Conservation (phyloP, 2,888 invertebrate genomes). For the Pseudococcus viburni region DNA sequence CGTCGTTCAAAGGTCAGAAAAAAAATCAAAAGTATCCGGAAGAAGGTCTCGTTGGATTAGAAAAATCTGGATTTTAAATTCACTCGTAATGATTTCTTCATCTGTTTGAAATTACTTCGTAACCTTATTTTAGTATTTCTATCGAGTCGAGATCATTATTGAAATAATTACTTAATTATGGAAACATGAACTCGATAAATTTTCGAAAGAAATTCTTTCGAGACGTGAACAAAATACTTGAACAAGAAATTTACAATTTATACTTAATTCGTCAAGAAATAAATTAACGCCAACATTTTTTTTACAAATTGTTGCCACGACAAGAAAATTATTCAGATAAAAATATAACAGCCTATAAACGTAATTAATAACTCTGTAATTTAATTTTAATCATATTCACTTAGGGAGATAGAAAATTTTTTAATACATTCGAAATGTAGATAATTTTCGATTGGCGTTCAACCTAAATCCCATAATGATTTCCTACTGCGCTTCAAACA, state of each 20-base stretch:
- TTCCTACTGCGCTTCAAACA: slow-evolving; percentile 25
- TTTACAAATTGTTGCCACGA: background rate
- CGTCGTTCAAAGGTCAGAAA: no score
- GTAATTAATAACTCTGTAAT: background rate
- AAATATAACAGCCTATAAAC: background rate
- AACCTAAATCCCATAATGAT: slow-evolving; percentile 28
- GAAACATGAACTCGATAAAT: background rate
- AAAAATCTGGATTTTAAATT: no score
- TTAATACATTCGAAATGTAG: background rate
- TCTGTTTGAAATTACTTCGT: no score
- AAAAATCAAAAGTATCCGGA: no score
- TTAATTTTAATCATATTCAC: background rate
- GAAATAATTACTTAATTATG: background rate
- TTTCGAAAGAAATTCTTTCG: background rate
- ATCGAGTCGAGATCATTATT: background rate
- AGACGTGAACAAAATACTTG: background rate
- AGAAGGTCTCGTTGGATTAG: no score
- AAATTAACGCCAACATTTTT: background rate
- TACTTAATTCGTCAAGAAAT: background rate
- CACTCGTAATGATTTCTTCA: no score
- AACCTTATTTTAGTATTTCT: background rate
- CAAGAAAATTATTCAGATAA: background rate
- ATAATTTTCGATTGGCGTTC: background rate
- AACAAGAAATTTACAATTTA: background rate
- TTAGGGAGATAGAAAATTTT: background rate